These are phyloP conservation scores for Lamprologus ornatipinnis DNA, from an alignment of 2,113 vertebrate species.

Conservation along the genomic window DNA sequence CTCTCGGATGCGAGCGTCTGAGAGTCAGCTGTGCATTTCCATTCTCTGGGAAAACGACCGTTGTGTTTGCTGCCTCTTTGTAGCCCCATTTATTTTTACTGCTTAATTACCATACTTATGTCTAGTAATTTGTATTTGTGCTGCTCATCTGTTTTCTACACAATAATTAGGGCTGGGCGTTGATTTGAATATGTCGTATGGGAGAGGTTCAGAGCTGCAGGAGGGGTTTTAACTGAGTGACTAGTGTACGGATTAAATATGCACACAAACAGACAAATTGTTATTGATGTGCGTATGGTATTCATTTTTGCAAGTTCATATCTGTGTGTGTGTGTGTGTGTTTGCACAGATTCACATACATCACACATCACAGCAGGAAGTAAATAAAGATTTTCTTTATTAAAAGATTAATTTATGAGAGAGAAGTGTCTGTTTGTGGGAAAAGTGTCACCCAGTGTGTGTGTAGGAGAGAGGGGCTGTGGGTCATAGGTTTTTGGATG, in stretches of 20 bases:
- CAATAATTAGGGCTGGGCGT: slow-evolving; percentile 58
- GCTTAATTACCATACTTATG: slow-evolving; percentile 59
- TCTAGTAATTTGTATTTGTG: slow-evolving; percentile 63
- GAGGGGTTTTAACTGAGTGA: background rate
- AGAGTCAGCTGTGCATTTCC: background rate
- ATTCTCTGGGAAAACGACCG: slow-evolving; percentile 18
- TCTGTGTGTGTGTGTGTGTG: background rate
- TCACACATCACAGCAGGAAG: background rate
- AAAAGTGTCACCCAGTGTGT: background rate
- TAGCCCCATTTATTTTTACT: slow-evolving; percentile 56
- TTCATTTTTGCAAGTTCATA: background rate
- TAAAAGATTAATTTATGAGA: background rate
- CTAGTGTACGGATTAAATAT: slow-evolving; percentile 9
- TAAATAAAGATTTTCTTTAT: background rate
- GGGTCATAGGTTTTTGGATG: slow-evolving; percentile 11
- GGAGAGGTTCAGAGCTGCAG: background rate
- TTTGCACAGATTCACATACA: background rate
- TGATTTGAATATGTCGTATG: slow-evolving; percentile 45
- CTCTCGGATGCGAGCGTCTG: background rate
- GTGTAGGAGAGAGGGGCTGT: slow-evolving; percentile 15
- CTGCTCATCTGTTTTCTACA: slow-evolving; percentile 47
- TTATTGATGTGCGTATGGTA: background rate
- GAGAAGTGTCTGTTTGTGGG: background rate
- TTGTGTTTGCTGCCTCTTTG: slow-evolving; percentile 36
- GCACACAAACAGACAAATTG: background rate